These are phyloP conservation scores for Andinoacara biseriatus DNA, from an alignment of 2,113 vertebrate genomes.

Conservation along the genomic window DNA sequence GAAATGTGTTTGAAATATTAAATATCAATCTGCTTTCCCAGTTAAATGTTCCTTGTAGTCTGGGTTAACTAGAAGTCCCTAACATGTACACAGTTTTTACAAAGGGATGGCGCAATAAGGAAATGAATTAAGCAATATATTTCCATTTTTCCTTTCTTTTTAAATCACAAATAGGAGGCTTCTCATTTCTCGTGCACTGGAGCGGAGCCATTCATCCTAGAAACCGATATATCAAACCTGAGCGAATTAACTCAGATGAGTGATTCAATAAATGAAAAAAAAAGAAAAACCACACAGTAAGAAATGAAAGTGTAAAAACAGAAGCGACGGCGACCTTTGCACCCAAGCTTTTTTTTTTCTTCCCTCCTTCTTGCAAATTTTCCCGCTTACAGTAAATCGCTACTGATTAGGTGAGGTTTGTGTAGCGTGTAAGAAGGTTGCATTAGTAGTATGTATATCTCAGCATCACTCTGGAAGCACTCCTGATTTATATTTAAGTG, in stretches of 20 bases:
- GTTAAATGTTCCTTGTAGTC: background rate
- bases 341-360: constrained; percentile 6
- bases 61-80: background rate
- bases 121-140: background rate
- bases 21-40: background rate
- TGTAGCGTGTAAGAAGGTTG: background rate
- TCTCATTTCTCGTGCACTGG: background rate
- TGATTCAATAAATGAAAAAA: background rate
- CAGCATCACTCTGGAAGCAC: background rate
- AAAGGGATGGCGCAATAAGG: background rate
- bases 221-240: background rate
- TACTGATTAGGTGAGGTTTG: background rate
- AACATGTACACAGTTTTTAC: background rate
- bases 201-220: background rate
- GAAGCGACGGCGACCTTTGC: background rate
- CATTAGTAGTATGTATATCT: constrained; percentile 1
- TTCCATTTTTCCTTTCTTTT: no score
- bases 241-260: background rate
- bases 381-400: background rate
- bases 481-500: constrained; percentile 20
- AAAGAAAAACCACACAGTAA: background rate
- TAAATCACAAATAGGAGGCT: no score
- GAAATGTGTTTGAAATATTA: background rate
- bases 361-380: background rate
- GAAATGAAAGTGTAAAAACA: constrained; percentile 4